Evolutionary conservation across 2,888 invertebrate genomes (phyloP).

Genomic region (Lasioglossum villosulum): DNA sequence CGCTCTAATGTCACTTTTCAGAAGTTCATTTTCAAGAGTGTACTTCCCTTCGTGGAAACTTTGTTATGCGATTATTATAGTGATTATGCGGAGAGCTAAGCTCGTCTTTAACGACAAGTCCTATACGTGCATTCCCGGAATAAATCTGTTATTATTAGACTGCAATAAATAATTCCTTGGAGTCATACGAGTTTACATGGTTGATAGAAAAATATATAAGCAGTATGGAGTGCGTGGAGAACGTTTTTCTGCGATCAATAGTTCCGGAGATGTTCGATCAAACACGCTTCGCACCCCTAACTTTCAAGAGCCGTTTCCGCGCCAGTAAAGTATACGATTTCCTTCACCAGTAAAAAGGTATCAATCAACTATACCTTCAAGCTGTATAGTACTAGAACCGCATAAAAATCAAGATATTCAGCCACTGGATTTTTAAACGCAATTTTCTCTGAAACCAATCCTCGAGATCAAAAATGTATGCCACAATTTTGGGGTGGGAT

Average conservation of each 20-base stretch:
- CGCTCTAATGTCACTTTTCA: neutral
- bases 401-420: neutral
- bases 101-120: neutral
- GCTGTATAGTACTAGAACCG: too few relatives aligned
- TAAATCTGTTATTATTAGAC: neutral
- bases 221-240: neutral
- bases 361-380: neutral
- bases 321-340: neutral
- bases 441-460: neutral
- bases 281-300: neutral
- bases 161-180: neutral
- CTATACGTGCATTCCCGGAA: neutral
- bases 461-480: neutral
- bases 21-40: neutral
- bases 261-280: neutral
- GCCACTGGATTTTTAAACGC: neutral
- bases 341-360: neutral
- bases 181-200: neutral
- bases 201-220: neutral
- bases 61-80: neutral
- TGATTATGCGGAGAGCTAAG: neutral
- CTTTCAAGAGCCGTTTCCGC: neutral
- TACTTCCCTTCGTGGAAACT: neutral
- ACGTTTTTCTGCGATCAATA: constrained; percentile 4
- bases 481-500: neutral